Percentiles rank a stretch among this genome's conserved stretches.
Conservation (phyloP, 1,140 invertebrate genomes). For the Drosophila novamexicana region DNA sequence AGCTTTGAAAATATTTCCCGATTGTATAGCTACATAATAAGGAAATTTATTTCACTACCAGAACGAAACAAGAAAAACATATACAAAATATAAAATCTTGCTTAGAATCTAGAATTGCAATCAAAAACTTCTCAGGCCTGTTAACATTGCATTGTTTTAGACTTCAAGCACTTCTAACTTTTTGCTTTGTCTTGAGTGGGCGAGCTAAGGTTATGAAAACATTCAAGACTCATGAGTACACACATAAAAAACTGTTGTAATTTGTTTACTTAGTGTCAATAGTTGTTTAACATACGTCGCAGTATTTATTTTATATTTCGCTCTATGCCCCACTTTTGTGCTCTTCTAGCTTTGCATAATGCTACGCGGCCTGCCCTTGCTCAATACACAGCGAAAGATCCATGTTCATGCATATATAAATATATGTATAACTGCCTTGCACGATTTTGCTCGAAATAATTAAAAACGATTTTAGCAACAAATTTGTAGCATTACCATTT, state of each 20-base stretch:
- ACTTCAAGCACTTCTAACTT: background rate
- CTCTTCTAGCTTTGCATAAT: slow-evolving; percentile 30
- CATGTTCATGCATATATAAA: background rate
- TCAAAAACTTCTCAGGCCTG: background rate
- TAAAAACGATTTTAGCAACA: slow-evolving; percentile 61
- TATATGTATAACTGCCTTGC: slow-evolving; percentile 2
- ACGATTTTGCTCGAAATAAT: slow-evolving; percentile 63
- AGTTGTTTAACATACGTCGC: slow-evolving; percentile 15
- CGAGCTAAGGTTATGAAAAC: background rate
- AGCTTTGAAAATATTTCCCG: too few species aligned
- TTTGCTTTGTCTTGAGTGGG: background rate
- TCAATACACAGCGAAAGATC: background rate
- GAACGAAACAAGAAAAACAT: too few species aligned
- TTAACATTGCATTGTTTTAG: background rate
- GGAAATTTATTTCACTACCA: too few species aligned
- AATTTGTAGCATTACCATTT: slow-evolving; percentile 66
- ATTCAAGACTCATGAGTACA: background rate
- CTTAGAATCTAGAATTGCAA: background rate
- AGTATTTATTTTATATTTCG: background rate
- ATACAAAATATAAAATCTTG: too few species aligned
- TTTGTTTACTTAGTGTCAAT: slow-evolving; percentile 7
- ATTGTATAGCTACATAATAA: too few species aligned
- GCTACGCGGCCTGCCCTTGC: slow-evolving; percentile 29
- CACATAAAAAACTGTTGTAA: background rate
- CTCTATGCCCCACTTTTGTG: slow-evolving; percentile 27